Conservation (phyloP, 2,113 vertebrate species). For the Zingel zingel region DNA sequence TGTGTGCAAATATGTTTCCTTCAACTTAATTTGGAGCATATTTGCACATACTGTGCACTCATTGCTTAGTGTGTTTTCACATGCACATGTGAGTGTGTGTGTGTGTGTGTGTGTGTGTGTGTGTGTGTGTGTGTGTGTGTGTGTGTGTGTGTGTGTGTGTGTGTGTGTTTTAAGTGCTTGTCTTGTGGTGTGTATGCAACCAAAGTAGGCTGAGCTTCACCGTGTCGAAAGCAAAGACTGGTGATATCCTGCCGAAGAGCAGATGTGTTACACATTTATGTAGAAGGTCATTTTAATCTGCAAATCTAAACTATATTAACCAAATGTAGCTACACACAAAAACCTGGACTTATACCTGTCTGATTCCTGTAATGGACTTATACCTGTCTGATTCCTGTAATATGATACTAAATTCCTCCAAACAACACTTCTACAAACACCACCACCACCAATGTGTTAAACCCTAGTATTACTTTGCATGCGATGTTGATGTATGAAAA, state of each 20-base stretch:
- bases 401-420: background rate
- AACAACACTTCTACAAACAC: background rate
- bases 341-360: constrained; percentile 12
- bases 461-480: constrained; percentile 15
- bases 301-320: constrained; percentile 14
- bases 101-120: background rate
- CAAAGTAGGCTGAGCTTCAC: constrained; percentile 52
- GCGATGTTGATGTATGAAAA: constrained; percentile 4
- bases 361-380: background rate
- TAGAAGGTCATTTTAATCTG: constrained; percentile 4
- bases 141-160: background rate
- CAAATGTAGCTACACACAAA: constrained; percentile 6
- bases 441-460: constrained; percentile 6
- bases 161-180: constrained; percentile 9
- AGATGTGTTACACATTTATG: constrained; percentile 28
- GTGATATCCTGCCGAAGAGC: constrained; percentile 29
- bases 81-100: background rate
- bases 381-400: constrained; percentile 1
- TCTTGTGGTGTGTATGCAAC: constrained; percentile 51
- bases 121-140: background rate
- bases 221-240: constrained; percentile 2
- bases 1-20: constrained; percentile 18
- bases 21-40: constrained; percentile 12
- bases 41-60: constrained; percentile 18
- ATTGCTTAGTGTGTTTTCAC: constrained; percentile 20